Conservation (phyloP, 64 coral and sea anemone genomes). For the Dendronephthya gigantea region DNA sequence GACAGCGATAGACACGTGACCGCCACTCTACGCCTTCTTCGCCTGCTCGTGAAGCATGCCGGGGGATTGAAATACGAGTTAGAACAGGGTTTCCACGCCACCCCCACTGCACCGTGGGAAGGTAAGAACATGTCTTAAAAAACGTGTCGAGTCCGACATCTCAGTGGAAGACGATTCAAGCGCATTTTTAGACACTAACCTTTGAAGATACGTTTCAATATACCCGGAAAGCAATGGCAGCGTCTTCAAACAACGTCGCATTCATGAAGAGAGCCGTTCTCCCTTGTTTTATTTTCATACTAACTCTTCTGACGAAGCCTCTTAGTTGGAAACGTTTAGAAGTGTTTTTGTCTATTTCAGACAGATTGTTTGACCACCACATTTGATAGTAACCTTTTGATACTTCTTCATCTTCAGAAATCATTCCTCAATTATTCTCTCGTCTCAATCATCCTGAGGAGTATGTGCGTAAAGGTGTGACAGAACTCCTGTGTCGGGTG, state of each 20-base stretch:
- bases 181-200: no score
- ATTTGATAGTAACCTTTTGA: not conserved
- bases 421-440: slow-evolving; percentile 91
- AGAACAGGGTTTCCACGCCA: slow-evolving; percentile 66
- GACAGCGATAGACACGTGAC: slow-evolving; percentile 93
- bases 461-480: slow-evolving; percentile 87
- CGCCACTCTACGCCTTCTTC: slow-evolving; percentile 74
- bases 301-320: no score
- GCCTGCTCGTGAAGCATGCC: slow-evolving; percentile 92
- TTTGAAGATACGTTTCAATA: no score
- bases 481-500: slow-evolving; percentile 88
- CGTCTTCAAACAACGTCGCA: no score
- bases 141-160: no score
- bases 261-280: no score
- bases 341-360: not conserved
- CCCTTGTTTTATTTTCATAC: no score
- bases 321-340: no score
- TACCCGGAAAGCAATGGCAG: no score
- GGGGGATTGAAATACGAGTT: slow-evolving; percentile 71
- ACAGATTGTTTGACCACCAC: not conserved
- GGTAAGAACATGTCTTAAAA: no score
- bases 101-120: slow-evolving; percentile 98
- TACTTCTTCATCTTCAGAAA: slow-evolving; percentile 39
- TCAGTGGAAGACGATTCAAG: no score
- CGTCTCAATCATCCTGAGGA: slow-evolving; percentile 88